Evolutionary conservation across 2,888 invertebrate species (phyloP).

Genomic region (Tetramorium bicarinatum): DNA sequence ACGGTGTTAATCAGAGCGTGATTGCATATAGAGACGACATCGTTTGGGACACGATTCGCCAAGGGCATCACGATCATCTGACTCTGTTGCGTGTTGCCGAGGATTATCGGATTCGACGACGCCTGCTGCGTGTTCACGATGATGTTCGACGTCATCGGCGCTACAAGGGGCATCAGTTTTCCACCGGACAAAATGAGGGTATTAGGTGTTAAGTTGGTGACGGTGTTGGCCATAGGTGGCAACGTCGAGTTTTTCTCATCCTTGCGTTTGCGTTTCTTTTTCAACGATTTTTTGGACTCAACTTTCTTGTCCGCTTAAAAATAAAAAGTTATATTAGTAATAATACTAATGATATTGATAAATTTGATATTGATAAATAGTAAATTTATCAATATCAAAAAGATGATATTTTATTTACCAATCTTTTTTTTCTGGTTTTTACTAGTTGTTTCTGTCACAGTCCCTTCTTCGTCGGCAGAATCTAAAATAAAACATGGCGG

Average conservation of each 20-base stretch:
- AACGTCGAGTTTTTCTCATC: constrained; percentile 65
- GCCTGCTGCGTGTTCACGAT: constrained; percentile 83
- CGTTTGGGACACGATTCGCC: constrained; percentile 80
- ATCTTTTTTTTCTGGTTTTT: constrained; percentile 51
- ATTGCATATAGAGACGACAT: constrained; percentile 81
- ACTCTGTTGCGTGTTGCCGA: constrained; percentile 82
- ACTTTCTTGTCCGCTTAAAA: constrained; percentile 71
- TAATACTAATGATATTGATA: too few species aligned
- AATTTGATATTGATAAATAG: too few species aligned
- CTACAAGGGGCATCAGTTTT: constrained; percentile 84
- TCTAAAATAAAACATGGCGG: constrained; percentile 48
- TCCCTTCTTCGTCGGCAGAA: constrained; percentile 46
- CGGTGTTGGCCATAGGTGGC: constrained; percentile 65
- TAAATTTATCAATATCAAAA: neutral
- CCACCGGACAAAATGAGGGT: constrained; percentile 83
- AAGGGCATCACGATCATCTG: constrained; percentile 85
- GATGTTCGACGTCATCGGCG: constrained; percentile 84
- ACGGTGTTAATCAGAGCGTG: constrained; percentile 81
- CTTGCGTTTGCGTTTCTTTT: constrained; percentile 77
- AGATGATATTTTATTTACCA: constrained; percentile 51
- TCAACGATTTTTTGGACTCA: constrained; percentile 78
- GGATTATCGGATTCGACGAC: constrained; percentile 81
- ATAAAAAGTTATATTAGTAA: constrained; percentile 17
- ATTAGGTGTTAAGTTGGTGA: constrained; percentile 80
- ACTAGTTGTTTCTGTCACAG: constrained; percentile 11